These are phyloP conservation scores for Urosaurus nigricauda DNA, from an alignment of 2,797 vertebrate genomes.

Conservation along the genomic window DNA sequence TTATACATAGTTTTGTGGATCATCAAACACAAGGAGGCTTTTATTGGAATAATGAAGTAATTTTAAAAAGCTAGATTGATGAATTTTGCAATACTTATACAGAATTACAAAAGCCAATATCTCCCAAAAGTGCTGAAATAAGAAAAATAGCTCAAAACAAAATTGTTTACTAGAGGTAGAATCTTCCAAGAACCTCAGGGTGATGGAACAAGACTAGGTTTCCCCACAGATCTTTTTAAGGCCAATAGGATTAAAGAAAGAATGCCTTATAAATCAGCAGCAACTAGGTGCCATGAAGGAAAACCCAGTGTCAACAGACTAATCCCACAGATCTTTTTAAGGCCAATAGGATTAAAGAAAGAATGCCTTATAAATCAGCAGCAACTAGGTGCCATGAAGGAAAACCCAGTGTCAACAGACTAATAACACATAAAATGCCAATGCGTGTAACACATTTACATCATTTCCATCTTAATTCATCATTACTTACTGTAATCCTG, in stretches of 20 bases:
- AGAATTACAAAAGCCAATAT: background rate
- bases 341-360: background rate
- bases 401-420: accelerated
- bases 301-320: accelerated
- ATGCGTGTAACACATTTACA: background rate
- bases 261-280: background rate
- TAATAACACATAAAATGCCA: background rate
- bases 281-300: background rate
- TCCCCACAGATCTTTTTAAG: background rate
- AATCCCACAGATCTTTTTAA: background rate
- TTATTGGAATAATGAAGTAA: background rate
- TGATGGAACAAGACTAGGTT: background rate
- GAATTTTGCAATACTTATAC: background rate
- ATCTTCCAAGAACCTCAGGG: background rate
- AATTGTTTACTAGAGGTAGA: background rate
- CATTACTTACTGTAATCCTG: accelerated
- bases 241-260: background rate
- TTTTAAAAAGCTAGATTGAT: background rate
- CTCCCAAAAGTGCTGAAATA: accelerated
- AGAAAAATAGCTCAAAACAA: background rate
- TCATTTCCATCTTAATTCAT: accelerated
- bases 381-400: background rate
- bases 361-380: background rate
- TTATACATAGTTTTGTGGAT: background rate
- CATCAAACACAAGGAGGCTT: background rate